Evolutionary conservation across 2,888 invertebrate species (phyloP).

Genomic region (Pseudoips prasinana): DNA sequence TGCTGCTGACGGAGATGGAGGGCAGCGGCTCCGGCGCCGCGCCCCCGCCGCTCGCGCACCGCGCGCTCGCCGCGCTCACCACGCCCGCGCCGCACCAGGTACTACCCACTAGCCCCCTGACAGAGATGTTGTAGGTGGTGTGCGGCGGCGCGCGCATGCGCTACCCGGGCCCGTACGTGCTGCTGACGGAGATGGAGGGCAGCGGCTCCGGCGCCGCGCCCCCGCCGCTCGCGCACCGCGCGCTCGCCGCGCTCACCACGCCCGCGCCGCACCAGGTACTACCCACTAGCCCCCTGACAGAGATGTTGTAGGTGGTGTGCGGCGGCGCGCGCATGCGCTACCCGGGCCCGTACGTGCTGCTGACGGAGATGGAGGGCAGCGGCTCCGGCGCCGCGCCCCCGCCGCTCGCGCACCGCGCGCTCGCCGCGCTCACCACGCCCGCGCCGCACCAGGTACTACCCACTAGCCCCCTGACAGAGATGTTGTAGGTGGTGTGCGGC

Average conservation of each 20-base stretch:
- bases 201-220: constrained; percentile 77
- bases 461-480: too few species aligned
- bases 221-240: constrained; percentile 37
- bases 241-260: constrained; percentile 57
- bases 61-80: constrained; percentile 52
- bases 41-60: constrained; percentile 39
- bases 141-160: constrained; percentile 96
- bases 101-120: constrained; percentile 78
- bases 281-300: too few species aligned
- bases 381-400: constrained; percentile 18
- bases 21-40: constrained; percentile 80
- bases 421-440: constrained; percentile 54
- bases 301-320: too few species aligned
- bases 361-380: constrained; percentile 11
- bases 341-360: too few species aligned
- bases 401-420: constrained; percentile 37
- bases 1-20: constrained; percentile 94
- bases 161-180: constrained; percentile 97
- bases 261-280: constrained; percentile 9
- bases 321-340: too few species aligned
- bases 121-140: too few species aligned
- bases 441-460: constrained; percentile 3
- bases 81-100: constrained; percentile 24
- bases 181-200: constrained; percentile 94
- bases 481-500: too few species aligned